A percentile compares a stretch with the other conserved stretches of the same genome.
These are phyloP conservation scores for Sternarchorhynchus goeldii DNA, from an alignment of 2,797 vertebrate species.

Conservation along the genomic window DNA sequence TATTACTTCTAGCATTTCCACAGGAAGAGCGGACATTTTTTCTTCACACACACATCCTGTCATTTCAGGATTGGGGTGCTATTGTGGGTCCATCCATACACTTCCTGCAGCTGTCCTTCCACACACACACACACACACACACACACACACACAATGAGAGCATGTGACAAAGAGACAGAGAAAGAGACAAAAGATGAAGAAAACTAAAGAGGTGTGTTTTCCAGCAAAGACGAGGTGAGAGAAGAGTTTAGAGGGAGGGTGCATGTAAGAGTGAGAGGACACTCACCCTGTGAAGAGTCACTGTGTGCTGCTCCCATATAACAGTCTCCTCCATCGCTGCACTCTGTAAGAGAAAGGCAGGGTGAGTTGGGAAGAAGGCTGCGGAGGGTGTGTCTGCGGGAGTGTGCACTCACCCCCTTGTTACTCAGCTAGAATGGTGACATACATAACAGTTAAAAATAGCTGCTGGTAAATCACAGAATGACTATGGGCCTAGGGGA, in stretches of 20 bases:
- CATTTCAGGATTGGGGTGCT: slow-evolving; percentile 71
- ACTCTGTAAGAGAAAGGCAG: slow-evolving; percentile 75
- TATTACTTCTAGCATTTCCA: background rate
- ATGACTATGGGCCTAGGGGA: too few species aligned
- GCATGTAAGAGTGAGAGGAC: slow-evolving; percentile 53
- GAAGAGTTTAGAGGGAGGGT: background rate
- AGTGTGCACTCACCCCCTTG: background rate
- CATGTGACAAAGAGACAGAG: slow-evolving; percentile 36
- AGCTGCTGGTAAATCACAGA: background rate
- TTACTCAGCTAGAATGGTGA: background rate
- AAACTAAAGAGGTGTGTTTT: slow-evolving; percentile 55
- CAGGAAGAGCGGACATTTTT: slow-evolving; percentile 73
- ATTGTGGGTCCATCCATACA: slow-evolving; percentile 71
- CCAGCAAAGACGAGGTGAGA: slow-evolving; percentile 51
- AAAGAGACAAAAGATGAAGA: slow-evolving; percentile 14
- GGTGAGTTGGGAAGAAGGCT: slow-evolving; percentile 35
- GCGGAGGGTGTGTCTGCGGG: slow-evolving; percentile 23
- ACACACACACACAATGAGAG: slow-evolving; percentile 7
- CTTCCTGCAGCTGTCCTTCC: slow-evolving; percentile 72
- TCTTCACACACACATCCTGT: slow-evolving; percentile 76
- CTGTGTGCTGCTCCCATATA: slow-evolving; percentile 99
- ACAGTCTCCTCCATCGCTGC: slow-evolving; percentile 98
- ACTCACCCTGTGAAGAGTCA: slow-evolving; percentile 98
- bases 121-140: slow-evolving; percentile 9
- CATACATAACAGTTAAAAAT: too few species aligned